Evolutionary conservation across 2,888 invertebrate species (phyloP).

Genomic region (Hedya salicella): DNA sequence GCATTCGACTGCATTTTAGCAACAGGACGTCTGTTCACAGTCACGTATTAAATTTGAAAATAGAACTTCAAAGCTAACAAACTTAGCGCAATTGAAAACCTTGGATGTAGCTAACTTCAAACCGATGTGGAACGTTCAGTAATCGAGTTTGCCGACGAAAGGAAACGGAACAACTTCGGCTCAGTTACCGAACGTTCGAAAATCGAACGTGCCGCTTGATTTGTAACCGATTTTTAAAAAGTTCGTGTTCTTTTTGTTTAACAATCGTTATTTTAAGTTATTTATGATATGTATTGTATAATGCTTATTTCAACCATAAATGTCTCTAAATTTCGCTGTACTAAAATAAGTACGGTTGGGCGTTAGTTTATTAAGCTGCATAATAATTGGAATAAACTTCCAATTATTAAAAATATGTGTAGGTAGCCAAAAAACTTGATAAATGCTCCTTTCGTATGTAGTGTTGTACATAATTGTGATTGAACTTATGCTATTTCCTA

Average conservation of each 20-base stretch:
- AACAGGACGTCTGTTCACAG: not conserved
- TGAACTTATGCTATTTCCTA: too few relatives aligned
- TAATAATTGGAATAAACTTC: too few relatives aligned
- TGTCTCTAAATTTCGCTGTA: too few relatives aligned
- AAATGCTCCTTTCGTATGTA: too few relatives aligned
- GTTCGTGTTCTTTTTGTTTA: not conserved
- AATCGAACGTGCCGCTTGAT: conserved; percentile 20
- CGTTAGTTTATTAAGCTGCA: too few relatives aligned
- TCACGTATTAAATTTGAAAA: conserved; percentile 35
- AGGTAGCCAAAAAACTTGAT: too few relatives aligned
- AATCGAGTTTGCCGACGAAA: conserved; percentile 49
- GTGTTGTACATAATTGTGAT: too few relatives aligned
- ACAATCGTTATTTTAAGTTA: not conserved
- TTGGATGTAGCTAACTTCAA: conserved; percentile 45
- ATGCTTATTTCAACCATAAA: not conserved
- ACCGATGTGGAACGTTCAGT: conserved; percentile 45
- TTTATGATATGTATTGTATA: not conserved
- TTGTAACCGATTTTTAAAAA: conserved; percentile 3
- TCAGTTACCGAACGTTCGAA: conserved; percentile 18
- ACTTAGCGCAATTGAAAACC: conserved; percentile 47
- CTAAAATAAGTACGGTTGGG: too few relatives aligned
- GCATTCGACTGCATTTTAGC: too few relatives aligned
- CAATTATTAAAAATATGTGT: too few relatives aligned
- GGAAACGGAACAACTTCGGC: conserved; percentile 37
- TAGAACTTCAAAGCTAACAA: conserved; percentile 40